Evolutionary conservation across 2,113 vertebrate genomes (phyloP), one percentile per base, ranked within the genome.

Genomic region (Chiloscyllium plagiosum): DNA sequence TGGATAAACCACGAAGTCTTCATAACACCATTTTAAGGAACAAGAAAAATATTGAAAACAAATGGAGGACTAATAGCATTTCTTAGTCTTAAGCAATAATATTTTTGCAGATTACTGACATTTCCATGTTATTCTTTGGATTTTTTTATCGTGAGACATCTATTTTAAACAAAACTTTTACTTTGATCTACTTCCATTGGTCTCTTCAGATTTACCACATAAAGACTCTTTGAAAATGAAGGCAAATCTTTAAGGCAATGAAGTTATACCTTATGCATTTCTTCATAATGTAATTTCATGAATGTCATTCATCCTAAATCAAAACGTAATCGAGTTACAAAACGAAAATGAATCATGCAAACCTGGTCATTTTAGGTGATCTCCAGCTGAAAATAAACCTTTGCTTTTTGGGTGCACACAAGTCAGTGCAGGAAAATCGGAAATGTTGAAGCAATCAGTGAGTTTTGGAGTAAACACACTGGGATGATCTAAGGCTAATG

Each of bases 261-360:
- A 72, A 69, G 12, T 29, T 22, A 69, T 92, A 96, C 68, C 95
- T 96, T 96, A 24, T n/a, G 37, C 56, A 52, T 50, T 70, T 33
- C 95, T 37, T 56, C 68, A 15, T 12, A 42, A 47, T 47, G 37
- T n/a, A 26, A 56, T 69, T 72, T 96, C 68, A 69, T 52, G 37
- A 78, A 68, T 76, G n/a, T 6, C 50, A 22, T n/a, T 69, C 95
- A 87, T 50, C 24, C 20, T 50, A 42, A 86, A n/a, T 68, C 33
- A 37, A 52, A 66, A 90, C 12, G 6, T 42, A 52, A 95, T 61
- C 19, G 20, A 50, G 47, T 33, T 7, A 22, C 0, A 42, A 52
- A 12, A n/a, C 52, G 26, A 70, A 95, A 70, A 12, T 33, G 50
- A 56, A 89, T 89, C 50, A 10, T 89, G 24, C 13, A 56, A 89